phyloP scores from a whole-genome alignment of 2,888 invertebrate genomes.

The Meliscaeva auricollis region DNA sequence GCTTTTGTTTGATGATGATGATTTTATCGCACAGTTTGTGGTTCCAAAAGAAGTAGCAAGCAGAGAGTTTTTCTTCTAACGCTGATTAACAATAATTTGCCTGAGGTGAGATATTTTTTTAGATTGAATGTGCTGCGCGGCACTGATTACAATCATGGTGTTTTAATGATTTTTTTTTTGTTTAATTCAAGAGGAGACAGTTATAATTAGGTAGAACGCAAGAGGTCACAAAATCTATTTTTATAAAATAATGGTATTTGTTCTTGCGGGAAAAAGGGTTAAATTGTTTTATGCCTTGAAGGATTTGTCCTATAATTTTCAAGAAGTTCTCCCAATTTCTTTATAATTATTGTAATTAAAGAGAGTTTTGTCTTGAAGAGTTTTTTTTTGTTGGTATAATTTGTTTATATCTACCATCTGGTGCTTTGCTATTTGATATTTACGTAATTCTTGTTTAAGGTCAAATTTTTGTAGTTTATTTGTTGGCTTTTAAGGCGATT shows the following conservation, averaged over 20 bases:
- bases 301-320: background rate
- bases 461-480: no score
- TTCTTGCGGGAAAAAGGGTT: background rate
- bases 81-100: constrained; percentile 68
- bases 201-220: background rate
- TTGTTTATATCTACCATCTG: no score
- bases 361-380: background rate
- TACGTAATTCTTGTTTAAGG: no score
- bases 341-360: background rate
- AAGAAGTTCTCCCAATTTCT: background rate
- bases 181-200: constrained; percentile 10
- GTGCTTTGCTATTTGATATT: no score
- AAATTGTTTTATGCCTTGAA: constrained; percentile 7
- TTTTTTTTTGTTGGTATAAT: no score
- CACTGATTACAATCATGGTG: constrained; percentile 12
- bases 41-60: background rate
- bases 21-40: constrained; percentile 44
- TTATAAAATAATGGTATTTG: constrained; percentile 13
- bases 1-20: constrained; percentile 37
- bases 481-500: no score
- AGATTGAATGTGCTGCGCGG: constrained; percentile 30
- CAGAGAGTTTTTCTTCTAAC: constrained; percentile 14
- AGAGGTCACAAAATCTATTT: background rate
- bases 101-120: constrained; percentile 39
- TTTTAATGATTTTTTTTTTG: constrained; percentile 49